Evolutionary conservation across 2,888 invertebrate genomes (phyloP).

Genomic region (Sarcophaga caerulescens): DNA sequence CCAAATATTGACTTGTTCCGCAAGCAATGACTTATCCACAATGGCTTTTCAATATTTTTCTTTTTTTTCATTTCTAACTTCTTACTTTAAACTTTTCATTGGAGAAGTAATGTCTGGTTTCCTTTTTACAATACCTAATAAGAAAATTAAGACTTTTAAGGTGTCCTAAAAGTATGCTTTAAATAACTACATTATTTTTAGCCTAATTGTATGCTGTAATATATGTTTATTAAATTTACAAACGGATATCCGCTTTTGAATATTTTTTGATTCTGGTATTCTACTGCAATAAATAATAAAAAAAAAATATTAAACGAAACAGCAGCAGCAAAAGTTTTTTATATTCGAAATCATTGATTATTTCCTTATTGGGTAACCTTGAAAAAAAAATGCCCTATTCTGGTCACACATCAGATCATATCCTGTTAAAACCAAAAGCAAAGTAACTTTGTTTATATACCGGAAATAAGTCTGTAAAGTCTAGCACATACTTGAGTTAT

Average conservation of each 20-base stretch:
- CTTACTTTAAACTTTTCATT: too few species aligned
- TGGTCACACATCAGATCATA: too few species aligned
- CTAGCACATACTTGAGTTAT: too few species aligned
- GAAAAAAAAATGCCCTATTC: not conserved
- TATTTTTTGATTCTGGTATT: not conserved
- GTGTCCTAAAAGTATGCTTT: not conserved
- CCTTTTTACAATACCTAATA: not conserved
- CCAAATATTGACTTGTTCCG: too few species aligned
- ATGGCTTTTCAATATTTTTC: too few species aligned
- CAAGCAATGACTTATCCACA: too few species aligned
- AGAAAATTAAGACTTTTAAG: not conserved
- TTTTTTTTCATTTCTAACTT: too few species aligned
- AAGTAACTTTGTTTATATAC: too few species aligned
- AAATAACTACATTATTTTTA: not conserved
- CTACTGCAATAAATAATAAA: not conserved
- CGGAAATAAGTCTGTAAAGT: not conserved
- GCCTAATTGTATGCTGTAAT: not conserved
- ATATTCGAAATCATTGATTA: not conserved
- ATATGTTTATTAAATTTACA: not conserved
- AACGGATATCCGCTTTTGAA: not conserved
- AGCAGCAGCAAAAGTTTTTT: not conserved
- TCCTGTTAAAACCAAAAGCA: too few species aligned
- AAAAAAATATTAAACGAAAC: too few species aligned
- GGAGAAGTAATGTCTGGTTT: too few species aligned
- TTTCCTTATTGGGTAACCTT: not conserved